Evolutionary conservation across 2,888 invertebrate species (phyloP).

Genomic region (Thereva unica): DNA sequence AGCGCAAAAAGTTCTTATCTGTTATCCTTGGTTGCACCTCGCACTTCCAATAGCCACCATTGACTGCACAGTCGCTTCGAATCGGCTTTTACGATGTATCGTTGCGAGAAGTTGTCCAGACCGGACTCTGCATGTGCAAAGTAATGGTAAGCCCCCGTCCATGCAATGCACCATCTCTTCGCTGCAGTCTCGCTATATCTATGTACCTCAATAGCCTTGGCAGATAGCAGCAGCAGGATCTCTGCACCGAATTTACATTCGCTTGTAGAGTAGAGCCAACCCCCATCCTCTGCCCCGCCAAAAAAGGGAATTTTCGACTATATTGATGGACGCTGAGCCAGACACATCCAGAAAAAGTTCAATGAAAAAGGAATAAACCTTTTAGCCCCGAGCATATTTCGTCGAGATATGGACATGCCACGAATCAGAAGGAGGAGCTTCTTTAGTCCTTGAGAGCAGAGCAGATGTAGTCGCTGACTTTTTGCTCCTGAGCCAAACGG

Average conservation of each 20-base stretch:
- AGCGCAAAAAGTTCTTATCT: too few species aligned
- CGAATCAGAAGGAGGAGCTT: slow-evolving; percentile 31
- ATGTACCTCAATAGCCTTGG: not conserved
- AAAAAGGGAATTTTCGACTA: slow-evolving; percentile 40
- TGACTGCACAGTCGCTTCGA: not conserved
- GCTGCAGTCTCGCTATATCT: not conserved
- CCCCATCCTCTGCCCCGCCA: not conserved
- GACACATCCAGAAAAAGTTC: slow-evolving; percentile 31
- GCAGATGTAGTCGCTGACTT: slow-evolving; percentile 22
- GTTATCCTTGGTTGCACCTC: too few species aligned
- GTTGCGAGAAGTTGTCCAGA: slow-evolving; percentile 31
- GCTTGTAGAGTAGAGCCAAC: slow-evolving; percentile 21
- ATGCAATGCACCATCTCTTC: not conserved
- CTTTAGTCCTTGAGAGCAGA: slow-evolving; percentile 12
- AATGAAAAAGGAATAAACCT: slow-evolving; percentile 21
- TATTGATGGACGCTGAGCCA: slow-evolving; percentile 38
- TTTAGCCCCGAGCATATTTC: slow-evolving; percentile 33
- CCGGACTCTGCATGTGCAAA: slow-evolving; percentile 31
- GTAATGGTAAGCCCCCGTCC: slow-evolving; percentile 21
- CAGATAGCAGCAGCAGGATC: slow-evolving; percentile 3
- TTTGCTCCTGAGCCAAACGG: too few species aligned
- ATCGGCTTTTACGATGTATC: slow-evolving; percentile 30
- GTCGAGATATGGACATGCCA: slow-evolving; percentile 23
- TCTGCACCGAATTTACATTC: slow-evolving; percentile 36
- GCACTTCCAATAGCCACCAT: too few species aligned